Percentiles rank a stretch among this genome's conserved stretches.
phyloP scores from a whole-genome alignment of 1,140 invertebrate species.

The Nasonia vitripennis region DNA sequence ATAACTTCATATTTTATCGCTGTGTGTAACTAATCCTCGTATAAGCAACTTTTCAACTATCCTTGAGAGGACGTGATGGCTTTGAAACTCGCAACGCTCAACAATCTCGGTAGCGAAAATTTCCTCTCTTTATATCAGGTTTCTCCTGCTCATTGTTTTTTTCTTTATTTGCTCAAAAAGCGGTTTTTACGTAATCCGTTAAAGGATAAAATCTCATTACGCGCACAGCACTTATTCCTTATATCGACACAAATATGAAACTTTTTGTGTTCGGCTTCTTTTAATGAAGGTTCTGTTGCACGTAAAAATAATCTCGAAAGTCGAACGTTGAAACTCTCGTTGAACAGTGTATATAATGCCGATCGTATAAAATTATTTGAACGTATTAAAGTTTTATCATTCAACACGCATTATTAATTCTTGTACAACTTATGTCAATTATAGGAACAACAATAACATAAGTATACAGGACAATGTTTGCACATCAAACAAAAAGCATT shows the following conservation, averaged over 20 bases:
- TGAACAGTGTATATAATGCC: not conserved
- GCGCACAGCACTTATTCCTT: not conserved
- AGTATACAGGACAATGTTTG: no score
- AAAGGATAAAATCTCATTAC: constrained; percentile 22
- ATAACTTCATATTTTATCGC: constrained; percentile 9
- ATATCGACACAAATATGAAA: not conserved
- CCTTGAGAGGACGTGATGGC: not conserved
- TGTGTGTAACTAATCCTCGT: not conserved
- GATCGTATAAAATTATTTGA: no score
- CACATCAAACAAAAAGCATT: no score
- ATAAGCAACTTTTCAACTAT: not conserved
- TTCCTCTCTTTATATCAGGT: constrained; percentile 17
- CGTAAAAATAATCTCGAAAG: not conserved
- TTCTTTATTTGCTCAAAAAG: constrained; percentile 18
- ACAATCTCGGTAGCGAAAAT: not conserved
- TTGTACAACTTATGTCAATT: no score
- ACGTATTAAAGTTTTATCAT: no score
- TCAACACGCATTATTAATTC: no score
- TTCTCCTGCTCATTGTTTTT: constrained; percentile 4
- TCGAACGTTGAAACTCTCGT: not conserved
- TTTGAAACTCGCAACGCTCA: constrained; percentile 6
- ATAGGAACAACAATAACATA: no score
- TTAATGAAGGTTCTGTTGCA: no score
- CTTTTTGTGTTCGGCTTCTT: no score
- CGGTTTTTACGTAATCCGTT: constrained; percentile 18